phyloP scores from a whole-genome alignment of 2,888 invertebrate species.

The Operophtera brumata region DNA sequence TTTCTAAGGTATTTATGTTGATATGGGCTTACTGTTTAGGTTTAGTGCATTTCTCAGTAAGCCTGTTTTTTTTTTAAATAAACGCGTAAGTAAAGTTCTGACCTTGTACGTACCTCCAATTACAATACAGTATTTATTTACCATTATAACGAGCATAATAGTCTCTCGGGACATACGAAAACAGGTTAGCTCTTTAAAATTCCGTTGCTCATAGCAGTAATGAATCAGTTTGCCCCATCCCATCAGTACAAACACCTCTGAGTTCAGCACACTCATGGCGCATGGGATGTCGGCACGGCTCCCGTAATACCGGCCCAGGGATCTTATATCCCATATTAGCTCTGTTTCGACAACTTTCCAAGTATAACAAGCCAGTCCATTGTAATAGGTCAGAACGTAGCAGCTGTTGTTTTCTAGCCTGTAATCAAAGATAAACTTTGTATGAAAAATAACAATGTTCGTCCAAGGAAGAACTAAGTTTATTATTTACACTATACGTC shows the following conservation, averaged over 20 bases:
- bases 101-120: slow-evolving; percentile 37
- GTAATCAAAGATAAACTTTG: slow-evolving; percentile 24
- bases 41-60: too few species aligned
- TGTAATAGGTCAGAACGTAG: slow-evolving; percentile 33
- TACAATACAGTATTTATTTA: slow-evolving; percentile 38
- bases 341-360: not conserved
- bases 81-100: too few species aligned
- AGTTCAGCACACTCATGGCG: slow-evolving; percentile 33
- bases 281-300: slow-evolving; percentile 17
- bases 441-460: too few species aligned
- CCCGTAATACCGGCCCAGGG: slow-evolving; percentile 38
- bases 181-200: slow-evolving; percentile 9
- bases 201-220: slow-evolving; percentile 20
- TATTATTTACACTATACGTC: too few species aligned
- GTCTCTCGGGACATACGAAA: not conserved
- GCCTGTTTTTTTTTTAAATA: too few species aligned
- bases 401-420: slow-evolving; percentile 42
- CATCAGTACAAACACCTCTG: slow-evolving; percentile 40
- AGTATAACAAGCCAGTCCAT: slow-evolving; percentile 25
- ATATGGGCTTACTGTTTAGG: too few species aligned
- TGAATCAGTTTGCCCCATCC: slow-evolving; percentile 34
- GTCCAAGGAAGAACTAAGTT: not conserved
- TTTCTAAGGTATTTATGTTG: too few species aligned
- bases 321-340: slow-evolving; percentile 25
- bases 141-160: slow-evolving; percentile 27